Evolutionary conservation across 2,888 invertebrate species (phyloP).

Genomic region (Drosophila diplacantha): DNA sequence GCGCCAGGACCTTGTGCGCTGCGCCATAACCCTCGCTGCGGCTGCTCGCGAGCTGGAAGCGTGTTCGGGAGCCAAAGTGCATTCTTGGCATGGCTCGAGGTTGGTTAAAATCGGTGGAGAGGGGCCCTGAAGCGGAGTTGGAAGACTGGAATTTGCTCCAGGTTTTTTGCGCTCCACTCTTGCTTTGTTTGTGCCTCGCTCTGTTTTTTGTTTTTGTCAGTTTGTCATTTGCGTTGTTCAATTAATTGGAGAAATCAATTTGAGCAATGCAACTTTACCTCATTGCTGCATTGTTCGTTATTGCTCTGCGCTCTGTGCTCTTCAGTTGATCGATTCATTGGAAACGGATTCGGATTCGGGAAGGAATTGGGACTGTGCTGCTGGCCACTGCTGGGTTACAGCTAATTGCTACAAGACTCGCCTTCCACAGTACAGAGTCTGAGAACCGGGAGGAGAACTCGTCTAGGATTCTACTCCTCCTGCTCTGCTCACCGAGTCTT

Average conservation of each 20-base stretch:
- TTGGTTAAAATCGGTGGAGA: conserved; percentile 24
- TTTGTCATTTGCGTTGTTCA: conserved; percentile 69
- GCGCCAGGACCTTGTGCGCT: conserved; percentile 14
- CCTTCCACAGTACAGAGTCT: conserved; percentile 10
- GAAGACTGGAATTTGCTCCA: conserved; percentile 27
- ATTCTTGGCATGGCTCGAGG: conserved; percentile 52
- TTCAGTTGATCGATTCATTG: conserved; percentile 62
- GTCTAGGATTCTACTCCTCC: conserved; percentile 31
- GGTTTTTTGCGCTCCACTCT: conserved; percentile 23
- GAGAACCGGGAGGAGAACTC: conserved; percentile 37
- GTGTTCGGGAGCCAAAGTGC: conserved; percentile 65
- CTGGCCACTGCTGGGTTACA: conserved; percentile 37
- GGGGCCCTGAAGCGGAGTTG: neutral
- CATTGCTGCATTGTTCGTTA: conserved; percentile 57
- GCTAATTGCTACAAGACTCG: conserved; percentile 56
- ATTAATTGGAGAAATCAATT: conserved; percentile 76
- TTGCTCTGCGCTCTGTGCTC: conserved; percentile 3
- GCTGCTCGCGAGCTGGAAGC: conserved; percentile 52
- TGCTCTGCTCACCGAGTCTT: conserved; percentile 27
- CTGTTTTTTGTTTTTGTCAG: conserved; percentile 38
- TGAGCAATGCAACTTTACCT: conserved; percentile 71
- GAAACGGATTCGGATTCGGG: conserved; percentile 58
- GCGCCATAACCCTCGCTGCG: conserved; percentile 3
- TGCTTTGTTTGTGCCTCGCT: conserved; percentile 15
- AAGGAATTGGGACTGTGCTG: conserved; percentile 43